Conservation (phyloP, 2,888 invertebrate species). For the Conops quadrifasciatus region DNA sequence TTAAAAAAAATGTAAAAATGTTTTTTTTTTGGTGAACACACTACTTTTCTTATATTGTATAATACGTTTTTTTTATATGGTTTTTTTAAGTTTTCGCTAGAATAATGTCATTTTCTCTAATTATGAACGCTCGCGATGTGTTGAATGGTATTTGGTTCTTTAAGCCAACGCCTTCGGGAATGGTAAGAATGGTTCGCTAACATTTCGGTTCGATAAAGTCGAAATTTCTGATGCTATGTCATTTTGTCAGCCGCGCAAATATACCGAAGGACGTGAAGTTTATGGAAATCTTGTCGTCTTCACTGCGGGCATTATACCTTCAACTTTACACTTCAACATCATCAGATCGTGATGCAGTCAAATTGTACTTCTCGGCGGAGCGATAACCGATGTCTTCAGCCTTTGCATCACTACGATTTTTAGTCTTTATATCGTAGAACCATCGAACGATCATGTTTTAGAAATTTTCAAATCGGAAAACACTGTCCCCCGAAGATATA, state of each 20-base stretch:
- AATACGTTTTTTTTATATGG: background rate
- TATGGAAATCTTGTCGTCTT: background rate
- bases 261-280: background rate
- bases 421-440: too few species aligned
- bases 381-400: too few species aligned
- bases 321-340: too few species aligned
- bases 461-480: too few species aligned
- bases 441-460: too few species aligned
- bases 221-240: background rate
- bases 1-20: background rate
- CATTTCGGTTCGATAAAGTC: background rate
- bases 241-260: background rate
- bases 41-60: background rate
- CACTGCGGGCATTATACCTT: background rate
- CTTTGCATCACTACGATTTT: too few species aligned
- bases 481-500: too few species aligned
- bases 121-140: background rate
- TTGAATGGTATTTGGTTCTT: background rate
- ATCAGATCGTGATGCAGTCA: too few species aligned
- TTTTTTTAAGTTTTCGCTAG: background rate
- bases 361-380: too few species aligned
- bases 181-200: background rate
- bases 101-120: slow-evolving; percentile 6
- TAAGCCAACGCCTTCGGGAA: background rate
- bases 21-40: background rate